Percentiles rank a stretch among this genome's conserved stretches.
phyloP scores from a whole-genome alignment of 37 sponge, comb jelly and placozoan genomes.

The Halisarca cf. caerulea region DNA sequence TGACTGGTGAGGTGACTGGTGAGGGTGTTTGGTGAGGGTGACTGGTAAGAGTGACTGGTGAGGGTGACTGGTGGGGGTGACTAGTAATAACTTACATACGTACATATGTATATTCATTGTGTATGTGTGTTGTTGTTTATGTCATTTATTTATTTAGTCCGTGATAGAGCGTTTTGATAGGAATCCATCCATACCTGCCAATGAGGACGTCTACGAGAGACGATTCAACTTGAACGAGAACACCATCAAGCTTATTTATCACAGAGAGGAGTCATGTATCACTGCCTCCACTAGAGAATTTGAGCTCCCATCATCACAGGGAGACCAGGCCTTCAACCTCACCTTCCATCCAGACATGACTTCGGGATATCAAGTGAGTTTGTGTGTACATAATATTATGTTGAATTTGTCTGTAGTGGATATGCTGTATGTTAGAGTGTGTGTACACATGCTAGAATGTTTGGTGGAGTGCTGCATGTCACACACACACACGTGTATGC shows the following conservation, averaged over 20 bases:
- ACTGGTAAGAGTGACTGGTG: no score
- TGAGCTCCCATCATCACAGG: constrained; percentile 50
- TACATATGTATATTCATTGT: not conserved
- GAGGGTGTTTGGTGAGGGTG: no score
- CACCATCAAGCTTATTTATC: constrained; percentile 74
- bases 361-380: constrained; percentile 44
- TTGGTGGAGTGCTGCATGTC: no score
- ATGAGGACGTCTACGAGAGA: constrained; percentile 76
- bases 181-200: constrained; percentile 67
- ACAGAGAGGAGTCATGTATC: constrained; percentile 78
- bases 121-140: not conserved
- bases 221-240: constrained; percentile 69
- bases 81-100: no score
- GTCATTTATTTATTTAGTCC: not conserved
- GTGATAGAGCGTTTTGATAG: constrained; percentile 80
- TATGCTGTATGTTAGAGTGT: no score
- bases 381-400: not conserved
- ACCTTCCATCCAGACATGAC: constrained; percentile 53
- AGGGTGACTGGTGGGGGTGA: no score
- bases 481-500: not conserved
- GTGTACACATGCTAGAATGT: no score
- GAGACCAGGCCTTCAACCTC: constrained; percentile 58
- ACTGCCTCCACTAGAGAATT: constrained; percentile 81
- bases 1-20: no score
- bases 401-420: no score